Percentiles rank a stretch among this genome's conserved stretches.
Conservation (phyloP, 1,140 invertebrate genomes). For the Drosophila chauvacae region DNA sequence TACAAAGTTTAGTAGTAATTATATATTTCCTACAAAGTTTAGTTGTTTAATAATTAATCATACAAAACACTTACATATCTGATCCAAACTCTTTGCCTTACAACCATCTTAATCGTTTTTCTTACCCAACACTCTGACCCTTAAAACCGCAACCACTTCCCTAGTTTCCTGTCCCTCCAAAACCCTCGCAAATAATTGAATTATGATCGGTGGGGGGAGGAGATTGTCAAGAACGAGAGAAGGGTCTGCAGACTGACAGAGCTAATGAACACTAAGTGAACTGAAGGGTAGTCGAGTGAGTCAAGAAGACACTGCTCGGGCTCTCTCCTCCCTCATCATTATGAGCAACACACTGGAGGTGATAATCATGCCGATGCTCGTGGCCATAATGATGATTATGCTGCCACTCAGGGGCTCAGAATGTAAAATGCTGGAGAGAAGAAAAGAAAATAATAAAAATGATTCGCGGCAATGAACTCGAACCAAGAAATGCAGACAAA, state of each 20-base stretch:
- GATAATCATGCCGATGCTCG: slow-evolving; percentile 28
- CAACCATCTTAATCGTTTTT: background rate
- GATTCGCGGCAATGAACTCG: slow-evolving; percentile 74
- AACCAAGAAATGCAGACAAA: slow-evolving; percentile 68
- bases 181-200: slow-evolving; percentile 59
- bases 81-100: slow-evolving; percentile 5
- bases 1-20: background rate
- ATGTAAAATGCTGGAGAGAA: slow-evolving; percentile 41
- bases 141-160: slow-evolving; percentile 27
- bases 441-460: slow-evolving; percentile 23
- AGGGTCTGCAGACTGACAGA: slow-evolving; percentile 15
- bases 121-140: slow-evolving; percentile 1
- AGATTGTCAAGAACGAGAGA: slow-evolving; percentile 49
- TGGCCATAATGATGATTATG: slow-evolving; percentile 36
- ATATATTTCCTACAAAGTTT: background rate
- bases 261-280: slow-evolving; percentile 66
- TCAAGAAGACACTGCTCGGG: slow-evolving; percentile 14
- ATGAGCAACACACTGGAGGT: slow-evolving; percentile 16
- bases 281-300: slow-evolving; percentile 69
- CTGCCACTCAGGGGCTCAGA: slow-evolving; percentile 59
- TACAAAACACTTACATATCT: background rate
- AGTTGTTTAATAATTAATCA: background rate
- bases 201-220: slow-evolving; percentile 65
- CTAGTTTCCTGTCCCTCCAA: slow-evolving; percentile 1
- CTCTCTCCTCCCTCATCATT: slow-evolving; percentile 5